Evolutionary conservation across 2,797 vertebrate genomes (phyloP).

Genomic region (Aplochiton taeniatus): DNA sequence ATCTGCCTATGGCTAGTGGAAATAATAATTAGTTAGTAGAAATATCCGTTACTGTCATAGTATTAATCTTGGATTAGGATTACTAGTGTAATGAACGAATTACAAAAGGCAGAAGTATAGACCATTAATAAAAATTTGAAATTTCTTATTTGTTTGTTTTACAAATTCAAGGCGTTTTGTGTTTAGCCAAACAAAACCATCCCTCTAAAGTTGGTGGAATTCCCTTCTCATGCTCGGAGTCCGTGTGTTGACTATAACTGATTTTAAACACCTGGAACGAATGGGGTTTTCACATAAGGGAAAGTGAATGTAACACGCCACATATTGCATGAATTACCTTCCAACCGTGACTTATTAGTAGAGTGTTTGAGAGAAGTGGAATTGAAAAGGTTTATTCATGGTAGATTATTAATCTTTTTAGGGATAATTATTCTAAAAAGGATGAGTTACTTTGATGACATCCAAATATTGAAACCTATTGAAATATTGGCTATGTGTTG

Average conservation of each 20-base stretch:
- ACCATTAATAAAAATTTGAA: too few species aligned
- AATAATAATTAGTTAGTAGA: constrained; percentile 22
- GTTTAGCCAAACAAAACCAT: too few species aligned
- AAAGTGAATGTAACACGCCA: background rate
- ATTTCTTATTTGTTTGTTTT: too few species aligned
- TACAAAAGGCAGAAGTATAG: background rate
- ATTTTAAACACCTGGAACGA: background rate
- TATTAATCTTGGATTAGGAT: constrained; percentile 52
- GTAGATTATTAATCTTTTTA: background rate
- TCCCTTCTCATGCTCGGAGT: background rate
- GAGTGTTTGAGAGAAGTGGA: background rate
- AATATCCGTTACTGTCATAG: constrained; percentile 36
- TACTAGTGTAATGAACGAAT: background rate
- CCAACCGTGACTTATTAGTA: background rate
- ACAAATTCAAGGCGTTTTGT: too few species aligned
- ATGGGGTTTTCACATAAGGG: background rate
- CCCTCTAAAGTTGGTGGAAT: background rate
- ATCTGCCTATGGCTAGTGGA: constrained; percentile 37
- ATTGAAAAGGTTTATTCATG: constrained; percentile 2
- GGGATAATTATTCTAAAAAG: background rate
- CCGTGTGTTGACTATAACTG: background rate
- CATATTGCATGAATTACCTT: background rate
- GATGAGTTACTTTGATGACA: constrained; percentile 7
- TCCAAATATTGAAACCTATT: constrained; percentile 16
- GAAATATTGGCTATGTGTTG: constrained; percentile 33